Conservation (phyloP, 2,888 invertebrate genomes). For the Troglohyphantes excavatus region DNA sequence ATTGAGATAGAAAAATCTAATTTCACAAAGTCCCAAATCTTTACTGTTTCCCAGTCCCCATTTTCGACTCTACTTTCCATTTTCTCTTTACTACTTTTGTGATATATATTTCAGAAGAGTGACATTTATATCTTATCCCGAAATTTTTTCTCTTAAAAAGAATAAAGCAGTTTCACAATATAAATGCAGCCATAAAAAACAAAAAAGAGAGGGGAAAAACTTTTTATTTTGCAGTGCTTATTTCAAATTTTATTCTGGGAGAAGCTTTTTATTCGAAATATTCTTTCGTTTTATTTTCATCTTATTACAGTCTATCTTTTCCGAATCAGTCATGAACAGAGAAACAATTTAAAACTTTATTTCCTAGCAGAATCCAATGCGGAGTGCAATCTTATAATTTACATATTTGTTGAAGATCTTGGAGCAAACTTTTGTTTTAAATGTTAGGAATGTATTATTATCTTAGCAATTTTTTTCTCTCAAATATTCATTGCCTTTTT, state of each 20-base stretch:
- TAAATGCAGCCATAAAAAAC: neutral
- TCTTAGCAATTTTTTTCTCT: too few relatives aligned
- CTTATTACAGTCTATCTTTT: neutral
- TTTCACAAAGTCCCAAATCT: neutral
- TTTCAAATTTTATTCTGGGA: neutral
- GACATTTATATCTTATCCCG: neutral
- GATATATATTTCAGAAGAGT: neutral
- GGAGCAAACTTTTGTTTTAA: too few relatives aligned
- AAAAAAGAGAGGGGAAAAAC: neutral
- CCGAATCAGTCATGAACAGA: neutral
- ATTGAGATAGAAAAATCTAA: neutral
- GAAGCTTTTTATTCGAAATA: neutral
- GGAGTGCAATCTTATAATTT: too few relatives aligned
- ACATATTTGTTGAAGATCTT: too few relatives aligned
- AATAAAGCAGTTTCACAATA: neutral
- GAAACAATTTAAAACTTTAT: neutral
- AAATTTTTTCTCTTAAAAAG: neutral
- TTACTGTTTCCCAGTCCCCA: neutral
- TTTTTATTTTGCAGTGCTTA: neutral
- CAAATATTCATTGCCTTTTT: too few relatives aligned
- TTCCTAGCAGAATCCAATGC: neutral
- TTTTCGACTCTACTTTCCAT: neutral
- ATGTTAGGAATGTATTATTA: too few relatives aligned
- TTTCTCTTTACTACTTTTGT: neutral
- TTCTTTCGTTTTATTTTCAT: neutral